Base-by-base conservation (phyloP, 2,888 invertebrate species). In the Hypolimnas misippus region DNA sequence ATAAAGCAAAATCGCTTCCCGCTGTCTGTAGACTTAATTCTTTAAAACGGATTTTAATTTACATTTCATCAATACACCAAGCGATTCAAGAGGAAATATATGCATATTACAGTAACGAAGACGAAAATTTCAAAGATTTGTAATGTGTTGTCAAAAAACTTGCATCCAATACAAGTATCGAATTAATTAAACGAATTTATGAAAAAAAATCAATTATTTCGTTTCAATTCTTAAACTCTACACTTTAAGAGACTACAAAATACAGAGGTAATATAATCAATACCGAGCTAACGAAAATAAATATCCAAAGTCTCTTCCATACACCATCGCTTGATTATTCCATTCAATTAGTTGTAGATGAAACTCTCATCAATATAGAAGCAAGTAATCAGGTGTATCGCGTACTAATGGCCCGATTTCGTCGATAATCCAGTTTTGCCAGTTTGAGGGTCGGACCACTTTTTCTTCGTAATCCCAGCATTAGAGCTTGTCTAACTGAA, bases 401-500 rank as follows among this genome's bases (percentile, higher is more conserved):
- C 76, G 79, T 81, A 85, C 84, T 88, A 89, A 88, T 87, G 87
- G 84, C 79, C 83, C 78, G 82, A 83, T 86, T 81, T 83, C 78
- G 63, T 69, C 75, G 77, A 74, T 89, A 87, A 89, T 87, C 89
- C 83, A 73, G 79, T 79, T 79, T 78, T 76, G 77, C 78, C 79
- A 76, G 80, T 76, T 75, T 68, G 76, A 76, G 79, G 79, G 78
- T 74, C 75, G 76, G 74, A 75, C 76, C 83, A 84, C 83, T 88
- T 89, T 88, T 88, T 88, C 86, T 87, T 80, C 70, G 76, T 87
- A 87, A 87, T 84, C 87, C 83, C 79, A 81, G 86, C 83, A 88
- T 89, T 89, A 88, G 81, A 81, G 82, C 78, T 72, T 75, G 57
- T 60, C 63, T 63, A 42, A 44, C 51, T 44, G 33, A 31, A 50